A percentile compares a stretch with the other conserved stretches of the same genome.
phyloP scores from a whole-genome alignment of 1,140 invertebrate species.

The Drosophila nigrodunni region DNA sequence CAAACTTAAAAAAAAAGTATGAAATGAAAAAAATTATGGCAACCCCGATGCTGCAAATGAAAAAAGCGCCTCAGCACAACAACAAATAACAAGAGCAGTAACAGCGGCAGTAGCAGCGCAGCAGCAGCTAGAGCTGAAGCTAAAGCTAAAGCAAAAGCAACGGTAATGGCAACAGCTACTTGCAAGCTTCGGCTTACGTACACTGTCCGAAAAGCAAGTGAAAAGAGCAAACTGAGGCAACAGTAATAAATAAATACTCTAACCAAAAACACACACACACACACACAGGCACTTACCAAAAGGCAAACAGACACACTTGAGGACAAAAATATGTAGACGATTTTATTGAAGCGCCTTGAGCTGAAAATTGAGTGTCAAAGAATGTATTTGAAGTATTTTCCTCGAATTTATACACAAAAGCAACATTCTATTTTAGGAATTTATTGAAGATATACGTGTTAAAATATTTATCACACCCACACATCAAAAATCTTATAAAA shows the following conservation, averaged over 20 bases:
- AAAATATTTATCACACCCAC: no score
- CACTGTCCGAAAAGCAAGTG: constrained; percentile 58
- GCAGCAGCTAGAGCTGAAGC: constrained; percentile 14
- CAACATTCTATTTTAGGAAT: no score
- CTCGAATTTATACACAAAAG: no score
- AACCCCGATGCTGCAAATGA: constrained; percentile 71
- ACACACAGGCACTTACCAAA: background rate
- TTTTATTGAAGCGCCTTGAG: no score
- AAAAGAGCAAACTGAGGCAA: background rate
- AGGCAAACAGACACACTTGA: no score
- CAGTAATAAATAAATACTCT: constrained; percentile 17
- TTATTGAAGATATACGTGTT: no score
- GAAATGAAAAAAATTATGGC: constrained; percentile 62
- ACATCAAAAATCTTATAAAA: no score
- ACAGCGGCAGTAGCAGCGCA: constrained; percentile 19
- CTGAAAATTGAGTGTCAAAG: no score
- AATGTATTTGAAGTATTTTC: no score
- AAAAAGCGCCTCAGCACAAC: constrained; percentile 59
- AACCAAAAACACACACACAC: background rate
- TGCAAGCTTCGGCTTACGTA: constrained; percentile 68
- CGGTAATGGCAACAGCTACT: constrained; percentile 55
- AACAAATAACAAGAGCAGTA: constrained; percentile 32
- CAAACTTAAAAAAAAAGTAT: constrained; percentile 69
- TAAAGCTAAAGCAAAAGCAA: constrained; percentile 44
- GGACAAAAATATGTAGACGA: no score